Percentiles rank a stretch among this genome's conserved stretches.
phyloP scores from a whole-genome alignment of 2,113 vertebrate genomes.

The Ceyx cyanopectus region DNA sequence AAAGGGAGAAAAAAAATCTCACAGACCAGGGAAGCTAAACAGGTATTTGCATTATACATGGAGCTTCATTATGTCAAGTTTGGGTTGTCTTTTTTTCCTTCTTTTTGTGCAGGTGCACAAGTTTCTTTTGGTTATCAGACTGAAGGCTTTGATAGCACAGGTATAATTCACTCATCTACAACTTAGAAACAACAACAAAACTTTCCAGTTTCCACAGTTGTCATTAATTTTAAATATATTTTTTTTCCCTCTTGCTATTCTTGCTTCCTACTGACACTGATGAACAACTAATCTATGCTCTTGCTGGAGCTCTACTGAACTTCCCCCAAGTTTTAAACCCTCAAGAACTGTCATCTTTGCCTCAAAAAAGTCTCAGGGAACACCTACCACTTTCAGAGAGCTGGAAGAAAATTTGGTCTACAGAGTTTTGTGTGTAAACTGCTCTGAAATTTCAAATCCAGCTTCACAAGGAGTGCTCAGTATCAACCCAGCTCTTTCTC shows the following conservation, averaged over 20 bases:
- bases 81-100: not conserved
- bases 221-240: not conserved
- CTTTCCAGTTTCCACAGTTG: not conserved
- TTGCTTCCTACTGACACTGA: not conserved
- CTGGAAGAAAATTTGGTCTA: not conserved
- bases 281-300: not conserved
- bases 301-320: not conserved
- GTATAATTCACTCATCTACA: not conserved
- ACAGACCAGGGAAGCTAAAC: not conserved
- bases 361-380: not conserved
- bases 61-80: not conserved
- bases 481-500: not conserved
- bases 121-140: not conserved
- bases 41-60: not conserved
- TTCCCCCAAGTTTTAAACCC: not conserved
- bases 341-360: not conserved
- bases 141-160: not conserved
- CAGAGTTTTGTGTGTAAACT: not conserved
- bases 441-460: not conserved
- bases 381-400: not conserved
- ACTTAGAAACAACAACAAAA: not conserved
- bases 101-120: not conserved
- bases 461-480: not conserved
- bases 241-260: not conserved
- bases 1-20: not conserved